Percentiles rank a stretch among this genome's conserved stretches.
Conservation (phyloP, 1,140 invertebrate species). For the Drosophila kurseongensis region DNA sequence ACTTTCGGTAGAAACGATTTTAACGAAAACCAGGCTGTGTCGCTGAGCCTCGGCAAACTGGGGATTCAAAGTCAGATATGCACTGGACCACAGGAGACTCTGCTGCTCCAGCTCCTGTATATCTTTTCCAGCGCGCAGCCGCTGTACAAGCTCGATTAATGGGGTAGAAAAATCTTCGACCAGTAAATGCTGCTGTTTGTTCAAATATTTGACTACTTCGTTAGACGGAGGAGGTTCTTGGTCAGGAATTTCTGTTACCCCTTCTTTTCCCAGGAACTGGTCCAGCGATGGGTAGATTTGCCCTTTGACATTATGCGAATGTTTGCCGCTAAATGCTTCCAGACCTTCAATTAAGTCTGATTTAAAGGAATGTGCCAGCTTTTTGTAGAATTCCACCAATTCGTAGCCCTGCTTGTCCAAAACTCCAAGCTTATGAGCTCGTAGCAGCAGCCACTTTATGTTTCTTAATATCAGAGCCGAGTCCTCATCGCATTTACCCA, state of each 20-base stretch:
- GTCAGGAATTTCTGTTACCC: background rate
- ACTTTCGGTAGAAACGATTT: constrained; percentile 4
- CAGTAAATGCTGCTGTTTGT: constrained; percentile 91
- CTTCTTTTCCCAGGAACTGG: constrained; percentile 20
- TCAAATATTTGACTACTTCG: constrained; percentile 88
- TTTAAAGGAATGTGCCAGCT: constrained; percentile 17
- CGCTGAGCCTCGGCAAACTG: constrained; percentile 48
- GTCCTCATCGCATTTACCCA: constrained; percentile 33
- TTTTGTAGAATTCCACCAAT: constrained; percentile 51
- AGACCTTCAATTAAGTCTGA: constrained; percentile 32
- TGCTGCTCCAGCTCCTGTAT: constrained; percentile 55
- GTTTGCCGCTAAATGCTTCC: background rate
- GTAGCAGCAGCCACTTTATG: constrained; percentile 54
- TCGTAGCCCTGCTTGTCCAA: constrained; percentile 26
- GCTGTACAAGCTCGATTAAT: constrained; percentile 84
- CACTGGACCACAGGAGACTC: constrained; percentile 75
- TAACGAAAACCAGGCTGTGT: constrained; percentile 61
- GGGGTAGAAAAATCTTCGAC: constrained; percentile 90
- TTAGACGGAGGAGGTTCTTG: background rate
- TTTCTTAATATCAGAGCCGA: constrained; percentile 31
- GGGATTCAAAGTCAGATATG: constrained; percentile 59
- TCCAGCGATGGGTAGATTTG: constrained; percentile 75
- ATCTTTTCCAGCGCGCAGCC: constrained; percentile 65
- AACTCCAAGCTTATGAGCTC: constrained; percentile 49
- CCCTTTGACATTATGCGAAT: constrained; percentile 16